phyloP scores from a whole-genome alignment of 2,797 vertebrate species.

The Melanotaenia trifasciata region DNA sequence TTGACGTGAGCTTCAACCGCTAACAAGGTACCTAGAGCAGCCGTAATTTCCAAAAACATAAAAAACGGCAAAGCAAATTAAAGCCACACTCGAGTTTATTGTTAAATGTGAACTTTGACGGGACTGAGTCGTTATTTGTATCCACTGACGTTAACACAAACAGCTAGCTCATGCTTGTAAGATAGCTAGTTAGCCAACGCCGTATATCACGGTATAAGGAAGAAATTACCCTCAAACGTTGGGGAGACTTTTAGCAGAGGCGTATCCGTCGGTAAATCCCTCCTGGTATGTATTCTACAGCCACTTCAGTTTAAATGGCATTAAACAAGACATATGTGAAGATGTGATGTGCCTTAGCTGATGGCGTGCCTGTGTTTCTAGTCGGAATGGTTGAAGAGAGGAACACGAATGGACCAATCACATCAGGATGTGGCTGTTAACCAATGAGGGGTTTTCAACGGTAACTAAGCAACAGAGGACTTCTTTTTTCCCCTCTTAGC shows the following conservation, averaged over 20 bases:
- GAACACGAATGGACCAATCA: slow-evolving; percentile 59
- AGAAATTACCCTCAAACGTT: slow-evolving; percentile 27
- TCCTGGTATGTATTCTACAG: rapidly evolving
- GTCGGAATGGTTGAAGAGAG: slow-evolving; percentile 44
- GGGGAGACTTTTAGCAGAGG: rapidly evolving
- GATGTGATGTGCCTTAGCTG: neutral
- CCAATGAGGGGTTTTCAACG: slow-evolving; percentile 35
- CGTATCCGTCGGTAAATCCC: neutral
- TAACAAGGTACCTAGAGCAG: neutral
- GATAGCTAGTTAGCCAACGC: slow-evolving; percentile 27
- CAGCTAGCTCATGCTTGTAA: slow-evolving; percentile 26
- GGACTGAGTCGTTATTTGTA: neutral
- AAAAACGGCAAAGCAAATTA: neutral
- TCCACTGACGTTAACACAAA: neutral
- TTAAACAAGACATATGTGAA: neutral
- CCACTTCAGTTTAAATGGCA: rapidly evolving
- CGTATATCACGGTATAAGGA: neutral
- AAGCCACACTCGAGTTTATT: rapidly evolving
- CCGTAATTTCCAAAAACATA: neutral
- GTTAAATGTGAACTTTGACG: rapidly evolving
- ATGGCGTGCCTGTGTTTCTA: slow-evolving; percentile 52
- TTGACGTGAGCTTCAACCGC: neutral
- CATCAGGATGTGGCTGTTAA: rapidly evolving
- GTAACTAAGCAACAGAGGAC: neutral
- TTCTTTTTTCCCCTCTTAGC: too few species aligned